These are phyloP conservation scores for Coracopsis vasa DNA, from an alignment of 2,113 vertebrate species.

Conservation along the genomic window DNA sequence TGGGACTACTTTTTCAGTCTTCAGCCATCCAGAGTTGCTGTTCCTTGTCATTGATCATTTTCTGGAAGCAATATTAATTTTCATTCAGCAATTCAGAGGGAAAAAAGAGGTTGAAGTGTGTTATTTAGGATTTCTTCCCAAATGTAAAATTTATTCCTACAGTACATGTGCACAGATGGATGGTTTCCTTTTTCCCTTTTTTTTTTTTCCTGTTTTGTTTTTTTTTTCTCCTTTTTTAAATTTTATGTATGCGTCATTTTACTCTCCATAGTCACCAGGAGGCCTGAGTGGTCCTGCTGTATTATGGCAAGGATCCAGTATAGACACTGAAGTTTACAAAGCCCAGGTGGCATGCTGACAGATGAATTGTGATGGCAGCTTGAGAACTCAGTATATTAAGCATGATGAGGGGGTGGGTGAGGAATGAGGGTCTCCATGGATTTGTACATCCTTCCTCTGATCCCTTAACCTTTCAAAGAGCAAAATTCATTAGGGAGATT, in stretches of 20 bases:
- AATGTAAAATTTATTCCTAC: not conserved
- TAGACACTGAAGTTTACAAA: not conserved
- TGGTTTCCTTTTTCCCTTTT: accelerated
- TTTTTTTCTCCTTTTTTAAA: accelerated
- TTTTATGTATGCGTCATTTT: not conserved
- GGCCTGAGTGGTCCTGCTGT: not conserved
- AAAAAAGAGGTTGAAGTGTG: not conserved
- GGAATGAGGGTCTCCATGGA: not conserved
- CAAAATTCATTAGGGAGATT: slow-evolving; percentile 41
- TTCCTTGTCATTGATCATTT: not conserved
- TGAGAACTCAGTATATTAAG: slow-evolving; percentile 22
- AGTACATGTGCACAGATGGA: accelerated
- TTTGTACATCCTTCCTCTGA: slow-evolving; percentile 21
- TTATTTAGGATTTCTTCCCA: not conserved
- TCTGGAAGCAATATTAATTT: not conserved
- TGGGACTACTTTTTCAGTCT: not conserved
- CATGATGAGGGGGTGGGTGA: not conserved
- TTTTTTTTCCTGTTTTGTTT: not conserved
- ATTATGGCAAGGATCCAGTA: not conserved
- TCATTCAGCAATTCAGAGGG: not conserved
- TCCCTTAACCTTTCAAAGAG: slow-evolving; percentile 13
- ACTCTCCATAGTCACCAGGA: not conserved
- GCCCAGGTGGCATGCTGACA: not conserved
- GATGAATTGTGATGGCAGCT: slow-evolving; percentile 16
- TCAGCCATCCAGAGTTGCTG: not conserved